Base-by-base conservation (phyloP, 2,888 invertebrate species). In the Ernsta delagoae region DNA sequence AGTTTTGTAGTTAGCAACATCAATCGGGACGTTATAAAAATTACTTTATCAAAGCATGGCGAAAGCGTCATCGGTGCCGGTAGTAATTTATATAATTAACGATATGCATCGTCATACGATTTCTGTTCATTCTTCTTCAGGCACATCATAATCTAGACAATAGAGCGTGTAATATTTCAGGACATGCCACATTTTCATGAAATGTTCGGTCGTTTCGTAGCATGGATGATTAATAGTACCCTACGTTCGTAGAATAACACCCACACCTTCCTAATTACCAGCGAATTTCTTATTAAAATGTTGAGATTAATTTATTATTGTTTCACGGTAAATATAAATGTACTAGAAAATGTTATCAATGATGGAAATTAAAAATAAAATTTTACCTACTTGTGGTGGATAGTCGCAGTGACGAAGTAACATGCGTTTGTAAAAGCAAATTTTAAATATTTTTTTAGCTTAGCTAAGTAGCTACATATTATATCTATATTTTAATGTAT, bases 191-290 rank as follows among this genome's bases (percentile, higher is more conserved):
- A 2, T 50, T 50, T 50, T 50, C 48, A 50, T 50, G 16, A 50
- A 50, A 50, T 50, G 48, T 50, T 50, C 7, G 16, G 48, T 50
- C 48, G 48, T 45, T n/a, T n/a, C n/a, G 24, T 1, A 24, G 3
- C n/a, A n/a, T 24, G 24, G 24, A 24, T 1, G 48, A 50, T 50
- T 50, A 50, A 50, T 50, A 16, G n/a, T 24, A 24, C 3, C 24
- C 24, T 16, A 3, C 48, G 48, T 12, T 48, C 48, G 6, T 6
- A 7, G 4, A 50, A 50, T 8, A 50, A 50, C 16, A 50, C 16
- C 50, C 7, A 50, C 50, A 50, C 50, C 50, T 50, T 50, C 16
- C 50, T 50, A 50, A 50, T 50, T 50, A 50, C 50, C 16, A 7
- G 16, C 50, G 16, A 50, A 50, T 50, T 16, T 8, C 7, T 50